phyloP scores from a whole-genome alignment of 2,797 vertebrate genomes.

The Stomatorhinus walkeri region DNA sequence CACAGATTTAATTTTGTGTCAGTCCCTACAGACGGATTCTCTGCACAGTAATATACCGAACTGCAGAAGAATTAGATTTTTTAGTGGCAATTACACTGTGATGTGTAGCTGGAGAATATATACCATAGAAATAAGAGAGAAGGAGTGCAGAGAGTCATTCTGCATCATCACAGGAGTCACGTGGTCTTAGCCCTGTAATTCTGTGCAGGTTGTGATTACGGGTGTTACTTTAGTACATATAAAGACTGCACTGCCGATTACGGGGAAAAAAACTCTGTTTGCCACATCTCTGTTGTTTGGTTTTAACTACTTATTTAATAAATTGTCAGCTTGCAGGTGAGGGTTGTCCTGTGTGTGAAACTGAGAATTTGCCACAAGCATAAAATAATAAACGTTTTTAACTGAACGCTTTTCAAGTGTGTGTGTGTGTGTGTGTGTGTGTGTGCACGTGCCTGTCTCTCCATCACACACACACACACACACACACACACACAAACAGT shows the following conservation, averaged over 20 bases:
- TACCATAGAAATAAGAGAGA: not conserved
- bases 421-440: not conserved
- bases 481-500: not conserved
- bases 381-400: not conserved
- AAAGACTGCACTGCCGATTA: not conserved
- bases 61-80: constrained; percentile 7
- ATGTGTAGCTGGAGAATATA: constrained; percentile 1
- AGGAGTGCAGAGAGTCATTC: not conserved
- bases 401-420: not conserved
- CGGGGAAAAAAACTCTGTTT: not conserved
- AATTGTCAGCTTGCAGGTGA: not conserved
- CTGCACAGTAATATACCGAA: not conserved
- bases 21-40: not conserved
- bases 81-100: not conserved
- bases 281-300: not conserved
- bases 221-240: not conserved
- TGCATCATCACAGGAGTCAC: not conserved
- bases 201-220: not conserved
- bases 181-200: not conserved
- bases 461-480: too few relatives aligned
- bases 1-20: not conserved
- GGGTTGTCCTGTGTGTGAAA: not conserved
- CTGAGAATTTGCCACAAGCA: not conserved
- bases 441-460: not conserved
- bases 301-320: not conserved